Evolutionary conservation across 2,888 invertebrate genomes (phyloP), one percentile per base, ranked within the genome.

Genomic region (Notocelia uddmanniana): DNA sequence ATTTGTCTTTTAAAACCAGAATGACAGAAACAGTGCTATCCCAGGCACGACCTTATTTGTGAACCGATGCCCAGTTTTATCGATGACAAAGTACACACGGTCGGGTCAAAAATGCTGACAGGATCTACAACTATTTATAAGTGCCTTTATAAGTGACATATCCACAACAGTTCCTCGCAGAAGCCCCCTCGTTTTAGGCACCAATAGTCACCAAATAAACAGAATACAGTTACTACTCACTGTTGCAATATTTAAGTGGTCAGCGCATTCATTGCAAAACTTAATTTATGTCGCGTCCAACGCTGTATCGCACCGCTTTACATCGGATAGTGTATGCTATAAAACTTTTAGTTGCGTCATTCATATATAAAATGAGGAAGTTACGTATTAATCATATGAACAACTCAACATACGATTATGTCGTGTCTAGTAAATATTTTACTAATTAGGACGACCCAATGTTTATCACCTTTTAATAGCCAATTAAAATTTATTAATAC

Each of bases 231-330:
- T 8, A 15, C 57, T 19, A 54, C n/a, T 59, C 57, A 50, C 11
- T 59, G n/a, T 31, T 75, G 69, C 75, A 78, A 73, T 75, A 74
- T 79, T 80, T 76, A 81, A 81, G 78, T 78, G 78, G 73, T 78
- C 77, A 76, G 73, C 77, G 73, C 73, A 84, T 85, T 86, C 80
- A 85, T 84, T 82, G 80, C 82, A 77, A 80, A 86, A 85, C 83
- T 88, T 85, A 77, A 80, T 83, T 83, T 79, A 81, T 79, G 81
- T 74, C 75, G 74, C 75, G 80, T 80, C 79, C 80, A 79, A 80
- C 79, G 81, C 60, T 19, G 45, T 48, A 50, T 58, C 69, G 64
- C 26, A 37, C 66, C 31, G 31, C 58, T 50, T 66, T 52, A 52
- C 31, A 66, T 66, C 66, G 59, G 58, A 58, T 58, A 50, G 58